Percentiles rank a stretch among this genome's conserved stretches.
These are phyloP conservation scores for Macrophya alboannulata DNA, from an alignment of 2,888 invertebrate genomes.

Conservation along the genomic window DNA sequence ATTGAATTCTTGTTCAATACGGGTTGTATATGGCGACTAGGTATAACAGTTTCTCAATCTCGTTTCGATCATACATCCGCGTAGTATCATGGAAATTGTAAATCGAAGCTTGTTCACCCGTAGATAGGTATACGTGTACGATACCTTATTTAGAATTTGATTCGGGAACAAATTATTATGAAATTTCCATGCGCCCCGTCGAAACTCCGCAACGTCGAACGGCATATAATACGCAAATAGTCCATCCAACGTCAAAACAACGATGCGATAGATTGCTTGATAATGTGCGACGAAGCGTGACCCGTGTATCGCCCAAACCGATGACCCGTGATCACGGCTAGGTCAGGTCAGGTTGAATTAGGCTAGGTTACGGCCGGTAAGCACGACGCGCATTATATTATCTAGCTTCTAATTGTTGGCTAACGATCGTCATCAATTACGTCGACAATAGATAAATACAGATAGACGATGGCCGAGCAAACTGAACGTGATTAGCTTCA, in stretches of 20 bases:
- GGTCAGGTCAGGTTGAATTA: slow-evolving; percentile 48
- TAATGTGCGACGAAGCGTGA: slow-evolving; percentile 49
- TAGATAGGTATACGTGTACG: neutral
- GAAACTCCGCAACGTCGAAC: slow-evolving; percentile 20
- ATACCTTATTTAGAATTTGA: slow-evolving; percentile 31
- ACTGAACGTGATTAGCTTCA: slow-evolving; percentile 33
- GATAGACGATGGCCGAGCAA: slow-evolving; percentile 21
- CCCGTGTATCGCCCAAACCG: slow-evolving; percentile 33
- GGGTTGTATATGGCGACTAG: neutral
- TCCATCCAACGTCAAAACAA: slow-evolving; percentile 46
- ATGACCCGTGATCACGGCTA: slow-evolving; percentile 43
- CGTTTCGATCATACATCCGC: neutral
- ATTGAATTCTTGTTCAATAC: neutral
- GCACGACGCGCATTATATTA: slow-evolving; percentile 56
- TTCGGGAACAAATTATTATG: slow-evolving; percentile 8
- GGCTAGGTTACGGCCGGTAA: slow-evolving; percentile 42
- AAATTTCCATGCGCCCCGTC: slow-evolving; percentile 25
- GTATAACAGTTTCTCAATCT: slow-evolving; percentile 18
- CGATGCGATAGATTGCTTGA: slow-evolving; percentile 40
- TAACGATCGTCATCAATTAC: slow-evolving; percentile 68
- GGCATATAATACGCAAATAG: neutral
- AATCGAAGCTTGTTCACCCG: neutral
- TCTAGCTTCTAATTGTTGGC: slow-evolving; percentile 63
- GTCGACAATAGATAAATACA: slow-evolving; percentile 66
- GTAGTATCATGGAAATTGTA: neutral